Percentiles rank a stretch among this genome's conserved stretches.
phyloP scores from a whole-genome alignment of 2,888 invertebrate species.

The Phengaris alcon region DNA sequence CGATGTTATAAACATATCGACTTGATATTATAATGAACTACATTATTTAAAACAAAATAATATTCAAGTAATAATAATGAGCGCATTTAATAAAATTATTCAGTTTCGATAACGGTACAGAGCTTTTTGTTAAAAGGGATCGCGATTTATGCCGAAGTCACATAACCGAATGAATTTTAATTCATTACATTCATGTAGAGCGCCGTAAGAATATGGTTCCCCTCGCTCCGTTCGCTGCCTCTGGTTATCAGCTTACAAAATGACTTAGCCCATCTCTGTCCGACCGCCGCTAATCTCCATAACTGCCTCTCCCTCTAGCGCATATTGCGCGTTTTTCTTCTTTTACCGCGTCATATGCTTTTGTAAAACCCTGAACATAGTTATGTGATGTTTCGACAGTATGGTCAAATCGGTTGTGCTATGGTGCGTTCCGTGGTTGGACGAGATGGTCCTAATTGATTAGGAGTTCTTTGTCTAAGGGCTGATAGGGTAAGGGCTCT shows the following conservation, averaged over 20 bases:
- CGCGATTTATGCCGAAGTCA: constrained; percentile 59
- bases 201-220: constrained; percentile 77
- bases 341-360: constrained; percentile 76
- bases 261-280: constrained; percentile 69
- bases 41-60: background rate
- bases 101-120: constrained; percentile 37
- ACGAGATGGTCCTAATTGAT: constrained; percentile 63
- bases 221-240: constrained; percentile 74
- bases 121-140: constrained; percentile 57
- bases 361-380: constrained; percentile 63
- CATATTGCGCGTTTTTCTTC: constrained; percentile 78
- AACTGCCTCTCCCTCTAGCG: constrained; percentile 64
- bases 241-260: constrained; percentile 79
- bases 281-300: constrained; percentile 59
- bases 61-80: constrained; percentile 17
- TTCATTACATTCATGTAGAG: constrained; percentile 76
- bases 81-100: constrained; percentile 12
- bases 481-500: constrained; percentile 61
- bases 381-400: constrained; percentile 58
- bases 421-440: constrained; percentile 33
- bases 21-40: background rate
- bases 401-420: constrained; percentile 46
- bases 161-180: constrained; percentile 73
- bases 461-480: constrained; percentile 70
- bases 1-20: background rate